phyloP scores from a whole-genome alignment of 2,888 invertebrate species.

The Helobdella robusta region DNA sequence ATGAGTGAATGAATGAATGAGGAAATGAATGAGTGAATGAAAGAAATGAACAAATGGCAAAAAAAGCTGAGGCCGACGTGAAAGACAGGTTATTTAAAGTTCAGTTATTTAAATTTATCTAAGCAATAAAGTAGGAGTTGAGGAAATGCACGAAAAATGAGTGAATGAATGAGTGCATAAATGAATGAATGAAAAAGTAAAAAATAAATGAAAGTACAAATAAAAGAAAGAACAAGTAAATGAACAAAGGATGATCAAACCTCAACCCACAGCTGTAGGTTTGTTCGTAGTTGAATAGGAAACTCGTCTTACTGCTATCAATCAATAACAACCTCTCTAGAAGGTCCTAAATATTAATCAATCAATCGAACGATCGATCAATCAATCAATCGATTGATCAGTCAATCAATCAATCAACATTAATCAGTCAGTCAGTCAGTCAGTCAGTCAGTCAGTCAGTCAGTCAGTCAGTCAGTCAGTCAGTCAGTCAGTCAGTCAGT shows the following conservation, averaged over 20 bases:
- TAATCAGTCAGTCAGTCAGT: neutral
- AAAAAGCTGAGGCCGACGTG: too few relatives aligned
- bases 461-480: conserved; percentile 5
- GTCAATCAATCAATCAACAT: conserved; percentile 1
- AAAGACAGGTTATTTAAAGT: too few relatives aligned
- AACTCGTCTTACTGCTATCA: neutral
- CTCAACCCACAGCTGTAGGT: neutral
- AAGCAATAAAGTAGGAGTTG: neutral
- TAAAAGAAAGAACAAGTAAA: neutral
- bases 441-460: neutral
- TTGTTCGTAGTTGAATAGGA: neutral
- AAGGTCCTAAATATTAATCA: neutral
- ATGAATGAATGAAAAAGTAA: neutral
- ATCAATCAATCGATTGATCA: neutral
- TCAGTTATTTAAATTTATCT: too few relatives aligned
- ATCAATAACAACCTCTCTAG: neutral
- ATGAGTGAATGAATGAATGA: too few relatives aligned
- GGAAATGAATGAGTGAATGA: too few relatives aligned
- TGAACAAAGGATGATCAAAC: neutral
- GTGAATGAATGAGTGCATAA: neutral
- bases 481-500: conserved; percentile 5
- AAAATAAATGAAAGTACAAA: neutral
- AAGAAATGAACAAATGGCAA: too few relatives aligned
- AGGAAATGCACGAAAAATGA: neutral
- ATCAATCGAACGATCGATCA: neutral